Evolutionary conservation across 2,113 vertebrate genomes (phyloP).

Genomic region (Ariopsis seemanni): DNA sequence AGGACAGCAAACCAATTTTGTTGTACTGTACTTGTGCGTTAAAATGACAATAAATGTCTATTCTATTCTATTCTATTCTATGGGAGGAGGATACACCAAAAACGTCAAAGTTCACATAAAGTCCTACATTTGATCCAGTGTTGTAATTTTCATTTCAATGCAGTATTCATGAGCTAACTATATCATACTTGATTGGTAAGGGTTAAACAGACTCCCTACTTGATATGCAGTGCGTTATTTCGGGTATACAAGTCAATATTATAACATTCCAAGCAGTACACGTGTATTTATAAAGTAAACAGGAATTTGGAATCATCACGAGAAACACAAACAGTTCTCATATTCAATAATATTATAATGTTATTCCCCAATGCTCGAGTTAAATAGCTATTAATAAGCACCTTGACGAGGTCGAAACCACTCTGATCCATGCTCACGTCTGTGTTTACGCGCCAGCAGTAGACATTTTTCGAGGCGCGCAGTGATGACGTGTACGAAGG

Average conservation of each 20-base stretch:
- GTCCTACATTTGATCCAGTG: background rate
- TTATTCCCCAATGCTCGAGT: background rate
- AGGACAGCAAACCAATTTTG: too few species aligned
- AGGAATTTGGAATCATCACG: background rate
- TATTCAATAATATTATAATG: background rate
- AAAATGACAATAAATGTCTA: too few species aligned
- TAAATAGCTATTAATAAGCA: constrained; percentile 24
- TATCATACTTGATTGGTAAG: background rate
- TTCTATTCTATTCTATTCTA: too few species aligned
- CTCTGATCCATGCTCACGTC: background rate
- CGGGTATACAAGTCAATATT: background rate
- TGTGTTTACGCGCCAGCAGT: constrained; percentile 59
- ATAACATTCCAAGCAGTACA: background rate
- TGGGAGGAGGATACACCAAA: background rate
- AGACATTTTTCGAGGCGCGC: constrained; percentile 35
- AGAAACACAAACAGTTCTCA: background rate
- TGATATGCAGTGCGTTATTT: background rate
- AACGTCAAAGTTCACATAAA: background rate
- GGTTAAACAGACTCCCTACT: background rate
- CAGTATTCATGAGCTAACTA: background rate
- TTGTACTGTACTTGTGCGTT: too few species aligned
- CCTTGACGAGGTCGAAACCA: constrained; percentile 70
- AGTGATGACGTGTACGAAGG: constrained; percentile 55
- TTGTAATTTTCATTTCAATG: background rate
- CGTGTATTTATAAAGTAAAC: background rate